Evolutionary conservation across 2,888 invertebrate species (phyloP).

Genomic region (Hyposoter didymator): DNA sequence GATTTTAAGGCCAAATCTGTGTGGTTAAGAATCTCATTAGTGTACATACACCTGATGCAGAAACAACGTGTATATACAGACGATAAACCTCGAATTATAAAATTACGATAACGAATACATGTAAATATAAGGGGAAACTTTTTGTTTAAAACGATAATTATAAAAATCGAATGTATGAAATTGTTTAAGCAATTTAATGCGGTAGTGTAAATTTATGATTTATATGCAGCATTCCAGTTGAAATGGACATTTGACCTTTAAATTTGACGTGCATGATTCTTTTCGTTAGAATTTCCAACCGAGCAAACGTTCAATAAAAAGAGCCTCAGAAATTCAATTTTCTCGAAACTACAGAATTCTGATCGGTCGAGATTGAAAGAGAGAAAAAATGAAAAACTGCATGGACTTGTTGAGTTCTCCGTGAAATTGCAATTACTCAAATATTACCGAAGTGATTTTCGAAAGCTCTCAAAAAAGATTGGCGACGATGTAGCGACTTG

Average conservation of each 20-base stretch:
- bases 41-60: constrained; percentile 38
- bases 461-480: too few species aligned
- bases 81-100: constrained; percentile 7
- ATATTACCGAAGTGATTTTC: neutral
- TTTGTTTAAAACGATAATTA: neutral
- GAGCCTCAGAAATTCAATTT: too few species aligned
- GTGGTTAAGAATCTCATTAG: constrained; percentile 15
- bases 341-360: too few species aligned
- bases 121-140: constrained; percentile 4
- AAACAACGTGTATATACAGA: constrained; percentile 50
- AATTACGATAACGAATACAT: constrained; percentile 21
- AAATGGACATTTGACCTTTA: neutral
- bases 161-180: constrained; percentile 1
- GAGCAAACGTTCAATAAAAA: neutral
- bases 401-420: too few species aligned
- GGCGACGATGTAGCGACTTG: too few species aligned
- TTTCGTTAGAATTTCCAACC: neutral
- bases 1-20: constrained; percentile 31
- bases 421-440: neutral
- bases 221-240: constrained; percentile 2
- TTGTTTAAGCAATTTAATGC: constrained; percentile 10
- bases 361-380: too few species aligned
- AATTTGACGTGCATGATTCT: neutral
- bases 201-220: neutral
- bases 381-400: too few species aligned